phyloP scores from a whole-genome alignment of 2,113 vertebrate species.

The Triplophysa dalaica region DNA sequence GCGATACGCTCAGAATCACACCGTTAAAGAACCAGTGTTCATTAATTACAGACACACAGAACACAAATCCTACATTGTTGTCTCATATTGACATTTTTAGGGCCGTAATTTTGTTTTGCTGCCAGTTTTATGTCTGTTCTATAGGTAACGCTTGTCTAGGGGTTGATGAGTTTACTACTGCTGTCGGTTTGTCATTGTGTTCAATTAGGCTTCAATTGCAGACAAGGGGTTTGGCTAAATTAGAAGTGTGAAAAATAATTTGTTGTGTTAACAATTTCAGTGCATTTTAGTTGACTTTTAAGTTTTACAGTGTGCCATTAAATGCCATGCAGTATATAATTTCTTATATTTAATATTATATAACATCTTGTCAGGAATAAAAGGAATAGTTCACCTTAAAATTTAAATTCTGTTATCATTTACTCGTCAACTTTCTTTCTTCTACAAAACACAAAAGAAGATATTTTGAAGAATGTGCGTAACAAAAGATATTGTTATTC shows the following conservation, averaged over 20 bases:
- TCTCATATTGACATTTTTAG: conserved; percentile 75
- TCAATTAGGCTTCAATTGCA: not conserved
- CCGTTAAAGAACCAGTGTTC: conserved; percentile 51
- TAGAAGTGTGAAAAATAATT: not conserved
- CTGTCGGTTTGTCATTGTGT: not conserved
- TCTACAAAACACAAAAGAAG: too few relatives aligned
- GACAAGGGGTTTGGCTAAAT: not conserved
- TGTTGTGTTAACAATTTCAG: too few relatives aligned
- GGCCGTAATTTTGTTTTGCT: conserved; percentile 72
- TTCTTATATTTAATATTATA: too few relatives aligned
- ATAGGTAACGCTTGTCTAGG: conserved; percentile 43
- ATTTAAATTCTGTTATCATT: too few relatives aligned
- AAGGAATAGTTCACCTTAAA: too few relatives aligned
- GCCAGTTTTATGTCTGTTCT: conserved; percentile 65
- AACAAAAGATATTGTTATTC: too few relatives aligned
- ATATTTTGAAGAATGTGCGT: too few relatives aligned
- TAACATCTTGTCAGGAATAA: too few relatives aligned
- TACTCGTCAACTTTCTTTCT: too few relatives aligned
- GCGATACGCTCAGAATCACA: not conserved
- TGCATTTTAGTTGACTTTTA: too few relatives aligned
- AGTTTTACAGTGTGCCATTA: too few relatives aligned
- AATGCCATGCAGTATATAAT: too few relatives aligned
- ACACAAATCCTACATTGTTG: conserved; percentile 45
- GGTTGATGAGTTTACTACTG: conserved; percentile 31
- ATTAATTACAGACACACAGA: conserved; percentile 66